Evolutionary conservation across 2,888 invertebrate species (phyloP), one percentile per base, ranked within the genome.

Genomic region (Amitus sp.): DNA sequence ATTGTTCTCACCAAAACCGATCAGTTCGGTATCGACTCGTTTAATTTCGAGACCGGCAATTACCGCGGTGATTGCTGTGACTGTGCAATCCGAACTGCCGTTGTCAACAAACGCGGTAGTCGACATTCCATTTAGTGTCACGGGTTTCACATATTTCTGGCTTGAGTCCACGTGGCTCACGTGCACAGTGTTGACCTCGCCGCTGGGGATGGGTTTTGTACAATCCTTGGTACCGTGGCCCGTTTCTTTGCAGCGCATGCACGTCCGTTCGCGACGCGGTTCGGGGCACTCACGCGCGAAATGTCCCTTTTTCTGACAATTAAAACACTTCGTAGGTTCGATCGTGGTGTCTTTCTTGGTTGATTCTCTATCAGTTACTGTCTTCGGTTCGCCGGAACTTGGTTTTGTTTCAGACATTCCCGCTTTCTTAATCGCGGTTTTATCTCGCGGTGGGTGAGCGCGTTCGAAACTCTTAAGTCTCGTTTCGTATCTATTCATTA

Each of bases 41-140:
- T 27, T 27, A 27, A 27, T 27, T 27, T 27, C 9, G 9, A 27
- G 27, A 27, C 27, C 27, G 27, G 27, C 27, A 6, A 9, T 27
- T 4, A 27, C 9, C 27, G 27, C 27, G 27, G 27, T 9, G 27
- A 27, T 27, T 27, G 43, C 51, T 15, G 17, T 33, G 2, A 51
- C 43, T 1, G 43, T 51, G 34, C 51, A 62, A 50, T 15, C 55
- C 9, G 27, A 63, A 18, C 66, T 64, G 15, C 63, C 61, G 0
- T 58, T 46, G 47, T 67, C 62, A n/a, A 64, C 60, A 56, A 62
- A 56, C 6, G 57, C 53, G 0, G 30, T 27, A 9, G 27, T 27
- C 4, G 27, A 27, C 10, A 3, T 20, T 46, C 10, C 15, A 13
- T 46, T 46, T 0, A 46, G 13, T 7, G 27, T 28, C 30, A 47